Evolutionary conservation across 1,140 invertebrate genomes (phyloP), one percentile per base, ranked within the genome.

Genomic region (Leguminivora glycinivorella): DNA sequence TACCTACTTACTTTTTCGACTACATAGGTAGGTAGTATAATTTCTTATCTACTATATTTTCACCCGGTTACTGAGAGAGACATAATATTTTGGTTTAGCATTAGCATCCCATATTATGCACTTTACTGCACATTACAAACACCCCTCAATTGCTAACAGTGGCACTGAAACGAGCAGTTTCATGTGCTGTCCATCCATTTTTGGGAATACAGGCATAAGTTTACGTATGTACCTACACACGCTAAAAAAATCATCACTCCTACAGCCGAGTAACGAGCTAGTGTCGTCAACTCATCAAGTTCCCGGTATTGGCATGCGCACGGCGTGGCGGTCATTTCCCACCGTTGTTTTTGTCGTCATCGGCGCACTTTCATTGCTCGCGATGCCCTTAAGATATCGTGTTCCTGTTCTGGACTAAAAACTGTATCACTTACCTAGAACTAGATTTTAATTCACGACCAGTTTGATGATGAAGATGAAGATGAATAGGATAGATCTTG

Each of bases 341-440:
- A n/a, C 24, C 6, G 58, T 24, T 31, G 14, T 63, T 63, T 63
- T 63, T 63, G 58, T 52, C 29, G 58, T n/a, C 25, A 14, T 29
- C 25, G 26, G 58, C 26, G 58, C 58, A 63, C 58, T 63, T 29
- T 63, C 58, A 29, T 63, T 63, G 58, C 24, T n/a, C 56, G 56
- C 26, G 58, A 63, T 29, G 29, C 58, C 31, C 58, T 63, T 29
- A 22, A 17, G 40, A 43, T 43, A 43, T 7, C n/a, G 12, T 17
- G 14, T 63, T 63, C 25, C n/a, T 63, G 25, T 25, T 25, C 22
- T 17, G 14, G 1, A n/a, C 34, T 38, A 38, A 38, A 38, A 38
- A 38, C 40, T 63, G 60, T 34, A 34, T 63, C 60, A 63, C 60
- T 63, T 63, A 63, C 60, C 14, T 63, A 29, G 25, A 52, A 52